phyloP scores from a whole-genome alignment of 2,797 vertebrate genomes.

The Microctenopoma stevenorrisi region DNA sequence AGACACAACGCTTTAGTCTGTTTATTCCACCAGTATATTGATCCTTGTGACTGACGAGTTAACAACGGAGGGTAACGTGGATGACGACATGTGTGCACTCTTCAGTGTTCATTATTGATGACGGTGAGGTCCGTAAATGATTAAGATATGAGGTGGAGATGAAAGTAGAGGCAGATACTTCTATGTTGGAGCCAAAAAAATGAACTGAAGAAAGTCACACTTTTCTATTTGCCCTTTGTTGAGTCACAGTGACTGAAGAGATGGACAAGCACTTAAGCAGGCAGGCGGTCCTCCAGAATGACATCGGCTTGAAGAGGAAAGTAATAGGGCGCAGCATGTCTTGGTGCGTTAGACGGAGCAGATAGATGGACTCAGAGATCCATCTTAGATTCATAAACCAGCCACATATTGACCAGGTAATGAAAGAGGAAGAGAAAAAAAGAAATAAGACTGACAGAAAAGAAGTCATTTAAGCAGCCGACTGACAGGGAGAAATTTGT shows the following conservation, averaged over 20 bases:
- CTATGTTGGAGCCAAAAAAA: slow-evolving; percentile 24
- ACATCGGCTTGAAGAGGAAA: slow-evolving; percentile 25
- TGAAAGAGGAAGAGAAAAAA: slow-evolving; percentile 23
- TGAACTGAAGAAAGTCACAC: not conserved
- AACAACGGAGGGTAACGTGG: slow-evolving; percentile 4
- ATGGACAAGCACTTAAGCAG: slow-evolving; percentile 56
- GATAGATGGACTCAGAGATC: slow-evolving; percentile 29
- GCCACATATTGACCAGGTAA: slow-evolving; percentile 41
- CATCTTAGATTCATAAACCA: slow-evolving; percentile 19
- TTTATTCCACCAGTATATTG: slow-evolving; percentile 42
- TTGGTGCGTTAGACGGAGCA: slow-evolving; percentile 41
- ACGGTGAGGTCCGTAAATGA: slow-evolving; percentile 36
- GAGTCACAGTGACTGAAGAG: slow-evolving; percentile 27
- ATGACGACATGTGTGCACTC: slow-evolving; percentile 22
- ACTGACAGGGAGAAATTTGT: slow-evolving; percentile 37
- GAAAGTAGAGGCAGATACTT: slow-evolving; percentile 12
- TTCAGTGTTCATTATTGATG: slow-evolving; percentile 53
- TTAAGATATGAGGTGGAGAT: slow-evolving; percentile 29
- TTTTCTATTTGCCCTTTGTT: slow-evolving; percentile 34
- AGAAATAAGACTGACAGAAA: slow-evolving; percentile 43
- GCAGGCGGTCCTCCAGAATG: slow-evolving; percentile 37
- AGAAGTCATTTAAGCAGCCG: slow-evolving; percentile 43
- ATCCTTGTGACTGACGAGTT: slow-evolving; percentile 25
- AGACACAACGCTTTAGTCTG: slow-evolving; percentile 23
- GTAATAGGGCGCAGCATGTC: slow-evolving; percentile 48